Evolutionary conservation across 2,797 vertebrate species (phyloP).

Genomic region (Ceryle rudis): DNA sequence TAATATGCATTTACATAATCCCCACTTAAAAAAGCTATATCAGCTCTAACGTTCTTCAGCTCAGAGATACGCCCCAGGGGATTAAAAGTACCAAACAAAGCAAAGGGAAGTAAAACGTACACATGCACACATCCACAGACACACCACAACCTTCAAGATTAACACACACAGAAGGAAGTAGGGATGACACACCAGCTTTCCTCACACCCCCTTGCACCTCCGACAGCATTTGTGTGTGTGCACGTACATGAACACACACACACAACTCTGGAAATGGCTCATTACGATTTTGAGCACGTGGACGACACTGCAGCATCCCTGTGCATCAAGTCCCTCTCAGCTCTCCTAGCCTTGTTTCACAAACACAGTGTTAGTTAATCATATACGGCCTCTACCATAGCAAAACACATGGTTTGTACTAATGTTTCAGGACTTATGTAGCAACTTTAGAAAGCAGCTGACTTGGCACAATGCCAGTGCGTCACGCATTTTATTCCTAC

Average conservation of each 20-base stretch:
- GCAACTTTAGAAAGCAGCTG: neutral
- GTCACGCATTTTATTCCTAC: neutral
- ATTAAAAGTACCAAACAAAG: slow-evolving; percentile 38
- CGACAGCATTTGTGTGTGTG: neutral
- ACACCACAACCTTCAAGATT: neutral
- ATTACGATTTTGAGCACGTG: rapidly evolving
- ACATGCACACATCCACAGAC: neutral
- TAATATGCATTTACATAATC: slow-evolving; percentile 71
- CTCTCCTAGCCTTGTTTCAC: neutral
- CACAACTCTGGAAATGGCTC: neutral
- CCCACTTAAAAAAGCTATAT: slow-evolving; percentile 50
- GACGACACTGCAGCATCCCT: rapidly evolving
- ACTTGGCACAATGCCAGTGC: neutral
- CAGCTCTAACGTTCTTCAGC: slow-evolving; percentile 54
- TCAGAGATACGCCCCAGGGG: slow-evolving; percentile 20
- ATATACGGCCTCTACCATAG: rapidly evolving
- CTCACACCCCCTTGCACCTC: neutral
- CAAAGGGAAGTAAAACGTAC: neutral
- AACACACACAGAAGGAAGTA: neutral
- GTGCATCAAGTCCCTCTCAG: rapidly evolving
- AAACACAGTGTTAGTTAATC: rapidly evolving
- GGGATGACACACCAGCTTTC: neutral
- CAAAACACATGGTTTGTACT: rapidly evolving
- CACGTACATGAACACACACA: rapidly evolving
- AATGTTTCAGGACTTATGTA: rapidly evolving